Evolutionary conservation across 2,113 vertebrate species (phyloP), one percentile per base, ranked within the genome.

Genomic region (Hystrix cristata): DNA sequence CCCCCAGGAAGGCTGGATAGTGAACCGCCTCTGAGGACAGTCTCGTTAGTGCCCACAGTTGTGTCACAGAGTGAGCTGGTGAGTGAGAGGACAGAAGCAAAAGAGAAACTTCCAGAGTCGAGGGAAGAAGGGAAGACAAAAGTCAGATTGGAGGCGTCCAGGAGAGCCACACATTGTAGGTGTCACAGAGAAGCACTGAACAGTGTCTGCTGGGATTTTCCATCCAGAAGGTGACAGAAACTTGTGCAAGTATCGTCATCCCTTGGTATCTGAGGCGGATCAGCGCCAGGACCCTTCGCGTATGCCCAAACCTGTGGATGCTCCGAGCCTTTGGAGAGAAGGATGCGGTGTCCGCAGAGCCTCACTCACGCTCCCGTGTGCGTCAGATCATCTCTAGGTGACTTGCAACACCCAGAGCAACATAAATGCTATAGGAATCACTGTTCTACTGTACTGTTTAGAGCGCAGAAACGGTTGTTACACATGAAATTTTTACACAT

Each of bases 281-380:
- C 15, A 18, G 27, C 71, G 51, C 16, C 46, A 88, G 85, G 27
- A 53, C 48, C 62, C 34, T 23, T 16, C 23, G 27, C 12, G 38
- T 46, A 51, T 18, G 27, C 11, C 34, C 31, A 62, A 34, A 29
- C 9, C 60, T 13, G 9, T 27, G 13, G 43, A 5, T 57, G 51
- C 13, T 83, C 5, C 31, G 25, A 5, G 25, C 11, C 27, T 2
- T n/a, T 46, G 18, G 34, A 57, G 7, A 23, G 12, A 43, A 27
- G 18, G 38, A 29, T 23, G 9, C 11, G 4, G 6, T 27, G 12
- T 46, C 31, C 48, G 9, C 55, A 46, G 51, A 31, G 43, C 4
- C 8, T 53, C 14, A 3, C 0, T 1, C 43, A 18, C 53, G 46
- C 60, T 5, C 25, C 34, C 46, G 57, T 0, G 2, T 3, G 2